These are phyloP conservation scores for Cephus pulcher DNA, from an alignment of 2,888 invertebrate species.

Conservation along the genomic window DNA sequence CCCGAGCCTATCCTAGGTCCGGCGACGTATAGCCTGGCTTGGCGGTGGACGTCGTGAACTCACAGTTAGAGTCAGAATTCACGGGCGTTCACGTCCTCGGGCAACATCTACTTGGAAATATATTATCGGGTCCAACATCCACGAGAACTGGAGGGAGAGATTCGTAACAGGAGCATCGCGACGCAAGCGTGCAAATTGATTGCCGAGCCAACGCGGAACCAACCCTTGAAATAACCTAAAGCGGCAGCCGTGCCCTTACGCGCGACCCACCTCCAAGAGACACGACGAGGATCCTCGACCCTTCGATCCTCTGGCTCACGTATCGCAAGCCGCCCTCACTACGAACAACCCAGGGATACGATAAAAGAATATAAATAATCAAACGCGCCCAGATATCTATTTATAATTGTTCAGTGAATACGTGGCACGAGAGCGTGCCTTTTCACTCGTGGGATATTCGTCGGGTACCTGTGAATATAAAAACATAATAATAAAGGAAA, in stretches of 20 bases:
- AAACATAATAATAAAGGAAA: neutral
- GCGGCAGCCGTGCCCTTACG: neutral
- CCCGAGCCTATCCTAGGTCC: neutral
- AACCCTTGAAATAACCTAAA: neutral
- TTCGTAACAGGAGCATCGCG: neutral
- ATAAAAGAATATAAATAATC: slow-evolving; percentile 19
- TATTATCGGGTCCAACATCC: neutral
- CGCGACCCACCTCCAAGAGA: neutral
- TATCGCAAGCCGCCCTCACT: neutral
- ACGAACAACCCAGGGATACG: slow-evolving; percentile 11
- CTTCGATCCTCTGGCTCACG: neutral
- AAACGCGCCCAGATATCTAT: slow-evolving; percentile 58
- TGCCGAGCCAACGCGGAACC: neutral
- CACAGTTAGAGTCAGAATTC: neutral
- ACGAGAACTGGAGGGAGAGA: neutral
- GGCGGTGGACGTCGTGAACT: neutral
- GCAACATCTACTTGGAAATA: neutral
- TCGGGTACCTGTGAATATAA: neutral
- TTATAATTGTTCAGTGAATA: slow-evolving; percentile 45
- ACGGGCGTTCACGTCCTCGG: neutral
- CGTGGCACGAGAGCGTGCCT: neutral
- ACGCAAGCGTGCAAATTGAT: neutral
- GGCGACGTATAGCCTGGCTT: neutral
- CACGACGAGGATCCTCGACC: neutral
- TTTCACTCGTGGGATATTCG: neutral